Evolutionary conservation across 1,140 invertebrate species (phyloP), one percentile per base, ranked within the genome.

Genomic region (Brachionus sp.): DNA sequence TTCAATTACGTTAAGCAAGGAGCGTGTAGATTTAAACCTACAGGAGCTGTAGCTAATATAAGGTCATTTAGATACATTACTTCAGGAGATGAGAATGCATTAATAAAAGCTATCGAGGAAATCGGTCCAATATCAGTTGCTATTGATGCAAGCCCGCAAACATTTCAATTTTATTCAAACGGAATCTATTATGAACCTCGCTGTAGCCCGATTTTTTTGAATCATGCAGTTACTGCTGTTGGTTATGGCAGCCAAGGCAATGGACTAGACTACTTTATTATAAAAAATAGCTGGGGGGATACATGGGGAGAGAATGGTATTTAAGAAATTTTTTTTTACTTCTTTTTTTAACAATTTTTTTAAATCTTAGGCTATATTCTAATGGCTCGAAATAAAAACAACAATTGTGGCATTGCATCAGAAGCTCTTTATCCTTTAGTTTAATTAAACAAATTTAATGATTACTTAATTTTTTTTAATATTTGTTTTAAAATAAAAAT

Each of bases 401-500:
- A 97, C 88, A 91, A 93, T 86, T 98, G 95, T 88, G 95, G 95
- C 86, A 93, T 97, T 87, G 95, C 95, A 35, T 92, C 92, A 16
- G 87, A 90, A 77, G 93, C 95, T 83, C 88, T 87, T 68, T 91
- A 90, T 86, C 87, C 90, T 88, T 83, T 87, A 50, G 86, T 90
- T 50, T 78, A 42, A 77, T 53, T 3, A 13, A 13, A 57, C 0
- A 57, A 19, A 25, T 19, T 19, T 0, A 57, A 57, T 57, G 19
- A 19, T 19, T 57, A 13, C 13, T 4, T 50, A 13, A n/a, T 50
- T 50, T n/a, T 50, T 16, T 50, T 50, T n/a, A n/a, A n/a, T n/a
- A n/a, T 13, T 46, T 13, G 13, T 50, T n/a, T 50, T 50, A 5
- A 50, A n/a, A 16, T n/a, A 12, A 44, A n/a, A n/a, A n/a, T n/a